Base-by-base conservation (phyloP, 2,113 vertebrate genomes). In the Ophthalmolycus amberensis region DNA sequence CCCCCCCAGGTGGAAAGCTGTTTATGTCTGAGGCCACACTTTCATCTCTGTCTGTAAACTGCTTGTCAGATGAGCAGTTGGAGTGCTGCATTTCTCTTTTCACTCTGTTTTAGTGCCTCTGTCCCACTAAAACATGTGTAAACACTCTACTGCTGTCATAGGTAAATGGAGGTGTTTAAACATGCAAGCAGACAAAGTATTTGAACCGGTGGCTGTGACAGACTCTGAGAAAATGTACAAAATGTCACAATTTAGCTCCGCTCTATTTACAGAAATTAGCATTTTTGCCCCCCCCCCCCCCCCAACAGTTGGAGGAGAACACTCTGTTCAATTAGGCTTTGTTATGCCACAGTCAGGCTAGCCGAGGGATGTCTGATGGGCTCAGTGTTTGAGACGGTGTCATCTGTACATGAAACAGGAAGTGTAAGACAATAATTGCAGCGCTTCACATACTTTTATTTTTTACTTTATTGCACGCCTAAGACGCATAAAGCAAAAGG, bases 181-280 rank as follows among this genome's bases (percentile, higher is more conserved):
- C 42, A 62, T 59, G 34, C 58, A 32, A 40, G 6, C 32, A 46
- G 29, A 64, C 50, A 34, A 15, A 67, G 27, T 42, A 2, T 79
- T 69, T 71, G 22, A 37, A 59, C n/a, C 58, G 20, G 44, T 5
- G 58, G 54, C 29, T 42, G 34, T 9, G 54, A 29, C 50, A 34
- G 56, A 44, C 59, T 59, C 3, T 9, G 63, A 68, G 71, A 58
- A 66, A 60, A 60, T 68, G 46, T 32, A 50, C 38, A 59, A 77
- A 68, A 71, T 67, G 56, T 18, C 65, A 75, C 68, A 66, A 15
- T 71, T 79, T 75, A 60, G 11, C 42, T 25, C 9, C 0, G 9
- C 27, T 48, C 5, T 86, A 69, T 85, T 80, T 72, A 59, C 34
- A 63, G 68, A 62, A 85, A 84, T 84, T 71, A 76, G 8, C 59